These are phyloP conservation scores for Hepsetus odoe DNA, from an alignment of 2,113 vertebrate species.

Conservation along the genomic window DNA sequence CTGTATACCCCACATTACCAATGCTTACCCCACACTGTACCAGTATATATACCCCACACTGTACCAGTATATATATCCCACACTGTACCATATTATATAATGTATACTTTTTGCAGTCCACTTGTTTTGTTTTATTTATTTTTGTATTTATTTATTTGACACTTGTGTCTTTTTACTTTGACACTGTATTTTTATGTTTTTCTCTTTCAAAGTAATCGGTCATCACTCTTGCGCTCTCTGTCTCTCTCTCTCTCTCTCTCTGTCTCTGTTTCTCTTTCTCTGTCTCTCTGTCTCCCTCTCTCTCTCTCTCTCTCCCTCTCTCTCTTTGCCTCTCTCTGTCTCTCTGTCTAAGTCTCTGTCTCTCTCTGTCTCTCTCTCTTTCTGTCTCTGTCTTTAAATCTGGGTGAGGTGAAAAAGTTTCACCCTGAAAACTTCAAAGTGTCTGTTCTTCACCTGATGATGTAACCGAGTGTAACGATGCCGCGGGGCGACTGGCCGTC, in stretches of 20 bases:
- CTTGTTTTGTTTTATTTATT: too few species aligned
- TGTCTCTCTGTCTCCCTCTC: not conserved
- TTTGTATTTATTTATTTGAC: too few species aligned
- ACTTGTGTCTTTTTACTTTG: too few species aligned
- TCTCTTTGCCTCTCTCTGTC: not conserved
- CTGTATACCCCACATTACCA: too few species aligned
- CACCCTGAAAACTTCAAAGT: constrained; percentile 48
- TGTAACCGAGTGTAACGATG: constrained; percentile 40
- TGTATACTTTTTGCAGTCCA: too few species aligned
- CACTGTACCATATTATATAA: too few species aligned
- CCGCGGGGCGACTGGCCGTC: constrained; percentile 22
- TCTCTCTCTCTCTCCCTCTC: not conserved
- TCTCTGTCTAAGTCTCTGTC: not conserved
- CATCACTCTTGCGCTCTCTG: too few species aligned
- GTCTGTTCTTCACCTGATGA: constrained; percentile 9
- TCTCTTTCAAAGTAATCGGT: too few species aligned
- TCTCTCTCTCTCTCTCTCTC: not conserved
- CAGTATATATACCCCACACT: too few species aligned
- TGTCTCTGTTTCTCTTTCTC: not conserved
- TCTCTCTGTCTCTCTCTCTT: not conserved
- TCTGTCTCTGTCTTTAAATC: constrained; percentile 27
- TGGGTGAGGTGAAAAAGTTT: constrained; percentile 40
- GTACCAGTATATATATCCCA: too few species aligned
- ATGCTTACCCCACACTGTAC: too few species aligned
- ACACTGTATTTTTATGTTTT: too few species aligned